Percentiles rank a stretch among this genome's conserved stretches.
Conservation (phyloP, 2,888 invertebrate genomes). For the Agrochola circellaris region DNA sequence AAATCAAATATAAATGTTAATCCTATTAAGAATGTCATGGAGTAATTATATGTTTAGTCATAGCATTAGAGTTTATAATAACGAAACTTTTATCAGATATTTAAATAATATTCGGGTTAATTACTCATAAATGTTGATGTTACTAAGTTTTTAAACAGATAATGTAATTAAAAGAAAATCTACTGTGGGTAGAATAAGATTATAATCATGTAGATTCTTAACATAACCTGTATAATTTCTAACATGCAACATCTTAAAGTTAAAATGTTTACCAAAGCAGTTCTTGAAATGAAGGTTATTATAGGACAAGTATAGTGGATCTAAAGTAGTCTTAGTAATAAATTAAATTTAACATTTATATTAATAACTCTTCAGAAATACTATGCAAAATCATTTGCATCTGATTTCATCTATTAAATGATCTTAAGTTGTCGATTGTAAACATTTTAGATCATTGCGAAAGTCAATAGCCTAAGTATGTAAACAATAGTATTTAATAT, state of each 20-base stretch:
- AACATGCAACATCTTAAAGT: background rate
- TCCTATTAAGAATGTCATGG: slow-evolving; percentile 5
- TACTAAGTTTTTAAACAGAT: slow-evolving; percentile 12
- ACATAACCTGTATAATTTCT: background rate
- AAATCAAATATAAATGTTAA: slow-evolving; percentile 27
- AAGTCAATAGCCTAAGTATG: slow-evolving; percentile 11
- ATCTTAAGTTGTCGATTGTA: background rate
- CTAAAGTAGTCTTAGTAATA: background rate
- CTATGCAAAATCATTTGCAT: background rate
- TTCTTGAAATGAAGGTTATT: background rate
- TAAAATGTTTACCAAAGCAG: background rate
- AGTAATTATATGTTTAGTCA: background rate
- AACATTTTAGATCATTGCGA: slow-evolving; percentile 6
- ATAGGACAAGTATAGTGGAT: background rate
- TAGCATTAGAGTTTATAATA: slow-evolving; percentile 12
- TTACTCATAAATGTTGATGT: slow-evolving; percentile 30
- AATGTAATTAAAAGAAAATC: slow-evolving; percentile 32
- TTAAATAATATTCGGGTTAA: slow-evolving; percentile 37
- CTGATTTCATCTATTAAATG: background rate
- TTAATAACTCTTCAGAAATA: background rate
- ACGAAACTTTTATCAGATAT: background rate
- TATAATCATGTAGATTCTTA: slow-evolving; percentile 28
- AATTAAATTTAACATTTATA: background rate
- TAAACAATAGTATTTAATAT: slow-evolving; percentile 54
- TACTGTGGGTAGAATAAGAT: slow-evolving; percentile 18